These are phyloP conservation scores for Molossus alvarezi DNA, from an alignment of 2,797 vertebrate species.

Conservation along the genomic window DNA sequence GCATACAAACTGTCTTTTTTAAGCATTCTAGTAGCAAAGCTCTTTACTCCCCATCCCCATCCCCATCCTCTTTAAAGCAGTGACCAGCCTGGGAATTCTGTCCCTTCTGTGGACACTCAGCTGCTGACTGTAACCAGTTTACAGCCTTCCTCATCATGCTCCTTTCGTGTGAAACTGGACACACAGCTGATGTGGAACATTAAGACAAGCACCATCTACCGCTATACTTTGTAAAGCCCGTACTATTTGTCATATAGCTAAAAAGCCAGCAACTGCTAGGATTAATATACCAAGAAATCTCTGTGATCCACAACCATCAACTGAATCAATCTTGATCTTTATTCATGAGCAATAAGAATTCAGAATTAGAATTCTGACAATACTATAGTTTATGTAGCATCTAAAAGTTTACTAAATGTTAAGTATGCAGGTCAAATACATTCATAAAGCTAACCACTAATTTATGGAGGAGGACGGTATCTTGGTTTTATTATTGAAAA, in stretches of 20 bases:
- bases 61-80: not conserved
- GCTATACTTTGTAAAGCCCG: not conserved
- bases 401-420: constrained; percentile 10
- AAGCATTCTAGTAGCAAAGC: not conserved
- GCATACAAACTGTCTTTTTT: constrained; percentile 39
- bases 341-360: constrained; percentile 39
- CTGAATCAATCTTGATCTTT: constrained; percentile 8
- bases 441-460: not conserved
- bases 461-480: not conserved
- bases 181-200: not conserved
- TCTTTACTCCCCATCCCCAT: not conserved
- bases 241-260: not conserved
- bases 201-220: not conserved
- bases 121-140: not conserved
- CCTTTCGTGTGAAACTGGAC: not conserved
- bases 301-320: not conserved
- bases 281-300: constrained; percentile 34
- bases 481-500: not conserved
- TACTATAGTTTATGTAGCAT: not conserved
- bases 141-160: not conserved
- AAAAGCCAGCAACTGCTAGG: not conserved
- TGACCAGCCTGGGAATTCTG: not conserved
- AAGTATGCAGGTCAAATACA: constrained; percentile 38
- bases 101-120: not conserved
- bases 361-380: constrained; percentile 51